Percentiles rank a stretch among this genome's conserved stretches.
phyloP scores from a whole-genome alignment of 2,797 vertebrate genomes.

The Pitangus sulphuratus region DNA sequence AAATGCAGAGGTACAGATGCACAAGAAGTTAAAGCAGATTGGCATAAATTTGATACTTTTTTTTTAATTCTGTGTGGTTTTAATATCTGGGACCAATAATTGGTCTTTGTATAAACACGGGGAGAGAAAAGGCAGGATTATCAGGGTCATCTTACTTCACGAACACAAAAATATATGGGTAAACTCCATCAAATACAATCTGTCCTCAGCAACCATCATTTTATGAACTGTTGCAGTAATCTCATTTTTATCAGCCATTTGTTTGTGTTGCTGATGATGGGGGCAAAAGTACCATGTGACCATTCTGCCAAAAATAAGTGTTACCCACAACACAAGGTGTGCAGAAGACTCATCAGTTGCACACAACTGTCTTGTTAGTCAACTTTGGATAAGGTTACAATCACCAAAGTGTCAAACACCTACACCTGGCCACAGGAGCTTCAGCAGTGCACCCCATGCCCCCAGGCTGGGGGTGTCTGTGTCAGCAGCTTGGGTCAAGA shows the following conservation, averaged over 20 bases:
- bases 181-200: background rate
- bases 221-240: background rate
- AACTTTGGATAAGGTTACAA: background rate
- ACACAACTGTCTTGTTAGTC: background rate
- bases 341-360: background rate
- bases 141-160: background rate
- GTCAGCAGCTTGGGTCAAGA: background rate
- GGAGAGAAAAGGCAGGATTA: background rate
- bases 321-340: background rate
- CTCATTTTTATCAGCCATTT: background rate
- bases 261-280: background rate
- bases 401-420: background rate
- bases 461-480: too few species aligned
- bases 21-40: background rate
- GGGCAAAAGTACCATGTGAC: background rate
- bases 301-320: background rate
- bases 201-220: background rate
- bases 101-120: background rate
- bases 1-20: background rate
- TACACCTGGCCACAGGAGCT: background rate
- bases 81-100: background rate
- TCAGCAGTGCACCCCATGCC: rapidly evolving
- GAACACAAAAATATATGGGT: background rate
- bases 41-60: background rate
- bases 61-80: background rate